Percentiles rank a stretch among this genome's conserved stretches.
Conservation (phyloP, 2,888 invertebrate species). For the Lepeophtheirus nordmannii region DNA sequence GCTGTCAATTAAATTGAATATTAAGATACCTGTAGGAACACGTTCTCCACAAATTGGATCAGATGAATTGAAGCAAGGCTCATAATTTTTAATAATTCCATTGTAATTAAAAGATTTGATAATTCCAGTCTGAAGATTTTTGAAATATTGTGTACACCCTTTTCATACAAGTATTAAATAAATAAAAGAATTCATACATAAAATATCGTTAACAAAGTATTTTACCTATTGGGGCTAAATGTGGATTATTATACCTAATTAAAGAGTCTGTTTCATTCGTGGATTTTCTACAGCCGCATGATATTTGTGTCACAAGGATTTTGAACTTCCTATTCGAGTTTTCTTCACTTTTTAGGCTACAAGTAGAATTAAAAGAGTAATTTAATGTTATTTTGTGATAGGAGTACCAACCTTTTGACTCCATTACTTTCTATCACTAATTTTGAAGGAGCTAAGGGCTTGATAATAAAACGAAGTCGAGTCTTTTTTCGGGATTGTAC, state of each 20-base stretch:
- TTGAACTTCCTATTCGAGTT: neutral
- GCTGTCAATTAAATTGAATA: no score
- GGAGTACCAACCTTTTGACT: neutral
- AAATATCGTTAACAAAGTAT: neutral
- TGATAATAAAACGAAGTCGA: neutral
- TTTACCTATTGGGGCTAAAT: neutral
- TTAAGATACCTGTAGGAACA: neutral
- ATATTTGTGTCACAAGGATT: neutral
- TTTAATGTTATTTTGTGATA: neutral
- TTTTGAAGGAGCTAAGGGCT: neutral
- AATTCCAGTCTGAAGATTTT: neutral
- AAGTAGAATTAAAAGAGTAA: neutral
- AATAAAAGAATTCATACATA: no score
- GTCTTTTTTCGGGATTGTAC: slow-evolving; percentile 1
- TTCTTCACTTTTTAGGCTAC: neutral
- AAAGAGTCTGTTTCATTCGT: neutral
- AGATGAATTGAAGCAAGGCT: neutral
- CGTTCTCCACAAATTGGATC: slow-evolving; percentile 1
- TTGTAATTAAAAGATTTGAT: neutral
- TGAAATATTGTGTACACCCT: neutral
- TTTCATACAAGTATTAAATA: no score
- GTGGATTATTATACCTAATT: neutral
- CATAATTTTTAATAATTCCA: neutral
- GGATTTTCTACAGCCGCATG: neutral
- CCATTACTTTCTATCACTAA: neutral